These are phyloP conservation scores for Crossaster papposus DNA, from an alignment of 53 echinoderm and acorn worm species.

Conservation along the genomic window DNA sequence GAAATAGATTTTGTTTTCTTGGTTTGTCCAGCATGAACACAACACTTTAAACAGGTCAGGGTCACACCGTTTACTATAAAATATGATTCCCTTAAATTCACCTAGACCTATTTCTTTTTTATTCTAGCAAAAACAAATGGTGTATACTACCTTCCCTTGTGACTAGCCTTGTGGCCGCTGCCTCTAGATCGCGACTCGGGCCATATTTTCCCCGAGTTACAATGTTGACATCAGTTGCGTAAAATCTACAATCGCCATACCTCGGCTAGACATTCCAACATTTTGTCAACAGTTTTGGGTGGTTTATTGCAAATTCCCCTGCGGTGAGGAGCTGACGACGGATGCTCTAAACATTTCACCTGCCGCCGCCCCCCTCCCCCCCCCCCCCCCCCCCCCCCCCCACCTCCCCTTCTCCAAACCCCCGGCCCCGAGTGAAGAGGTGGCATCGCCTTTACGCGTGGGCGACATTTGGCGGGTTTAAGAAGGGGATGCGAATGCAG, in stretches of 20 bases:
- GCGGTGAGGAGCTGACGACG: not conserved
- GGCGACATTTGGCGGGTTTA: not conserved
- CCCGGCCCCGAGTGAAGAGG: conserved; percentile 3
- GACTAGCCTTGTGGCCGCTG: too few relatives aligned
- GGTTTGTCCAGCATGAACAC: too few relatives aligned
- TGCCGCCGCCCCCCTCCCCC: not conserved
- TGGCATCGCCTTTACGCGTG: conserved; percentile 1
- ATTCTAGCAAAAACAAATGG: too few relatives aligned
- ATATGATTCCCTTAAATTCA: too few relatives aligned
- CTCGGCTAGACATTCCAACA: not conserved
- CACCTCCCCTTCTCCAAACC: not conserved
- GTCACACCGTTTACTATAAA: too few relatives aligned
- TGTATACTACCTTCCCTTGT: too few relatives aligned
- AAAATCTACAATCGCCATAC: not conserved
- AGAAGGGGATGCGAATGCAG: not conserved
- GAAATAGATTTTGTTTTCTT: too few relatives aligned
- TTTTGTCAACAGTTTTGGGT: conserved; percentile 32
- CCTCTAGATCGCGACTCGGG: too few relatives aligned
- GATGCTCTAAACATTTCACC: conserved; percentile 32
- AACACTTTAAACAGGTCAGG: too few relatives aligned
- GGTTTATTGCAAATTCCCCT: conserved; percentile 12
- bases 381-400: not conserved
- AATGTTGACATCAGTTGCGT: not conserved
- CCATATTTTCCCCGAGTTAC: not conserved
- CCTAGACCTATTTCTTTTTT: too few relatives aligned